Evolutionary conservation across 1,140 invertebrate species (phyloP).

Genomic region (Musca vetustissima): DNA sequence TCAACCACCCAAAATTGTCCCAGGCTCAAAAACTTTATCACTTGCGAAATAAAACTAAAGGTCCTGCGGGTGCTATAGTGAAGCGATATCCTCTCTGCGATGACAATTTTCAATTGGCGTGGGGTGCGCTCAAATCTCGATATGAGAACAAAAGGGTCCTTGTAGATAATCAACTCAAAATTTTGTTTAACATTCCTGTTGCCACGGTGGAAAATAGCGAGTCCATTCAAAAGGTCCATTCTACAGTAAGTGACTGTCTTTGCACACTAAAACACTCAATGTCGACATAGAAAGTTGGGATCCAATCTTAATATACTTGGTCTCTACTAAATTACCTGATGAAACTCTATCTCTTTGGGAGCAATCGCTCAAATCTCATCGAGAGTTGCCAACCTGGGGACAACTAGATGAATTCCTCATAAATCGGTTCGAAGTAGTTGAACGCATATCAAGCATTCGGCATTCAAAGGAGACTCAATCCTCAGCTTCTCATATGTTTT

Average conservation of each 20-base stretch:
- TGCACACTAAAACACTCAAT: neutral
- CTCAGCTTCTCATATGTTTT: too few relatives aligned
- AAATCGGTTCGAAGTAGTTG: too few relatives aligned
- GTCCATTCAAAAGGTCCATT: neutral
- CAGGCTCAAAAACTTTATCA: neutral
- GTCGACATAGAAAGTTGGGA: slow-evolving; percentile 2
- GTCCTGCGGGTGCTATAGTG: neutral
- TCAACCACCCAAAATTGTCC: neutral
- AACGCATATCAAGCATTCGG: too few relatives aligned
- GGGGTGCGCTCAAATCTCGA: neutral
- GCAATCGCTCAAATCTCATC: too few relatives aligned
- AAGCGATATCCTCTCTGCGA: neutral
- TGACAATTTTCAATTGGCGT: neutral
- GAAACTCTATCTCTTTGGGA: too few relatives aligned
- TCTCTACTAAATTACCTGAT: slow-evolving; percentile 13
- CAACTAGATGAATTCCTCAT: too few relatives aligned
- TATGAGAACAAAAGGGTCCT: neutral
- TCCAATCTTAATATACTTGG: slow-evolving; percentile 12
- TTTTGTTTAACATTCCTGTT: neutral
- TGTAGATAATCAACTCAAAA: neutral
- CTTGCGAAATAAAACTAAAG: neutral
- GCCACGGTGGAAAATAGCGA: neutral
- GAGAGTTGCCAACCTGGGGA: too few relatives aligned
- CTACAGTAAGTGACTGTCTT: neutral
- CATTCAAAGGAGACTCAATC: too few relatives aligned